Evolutionary conservation across 2,797 vertebrate species (phyloP), one percentile per base, ranked within the genome.

Genomic region (Halcyon chelicuti): DNA sequence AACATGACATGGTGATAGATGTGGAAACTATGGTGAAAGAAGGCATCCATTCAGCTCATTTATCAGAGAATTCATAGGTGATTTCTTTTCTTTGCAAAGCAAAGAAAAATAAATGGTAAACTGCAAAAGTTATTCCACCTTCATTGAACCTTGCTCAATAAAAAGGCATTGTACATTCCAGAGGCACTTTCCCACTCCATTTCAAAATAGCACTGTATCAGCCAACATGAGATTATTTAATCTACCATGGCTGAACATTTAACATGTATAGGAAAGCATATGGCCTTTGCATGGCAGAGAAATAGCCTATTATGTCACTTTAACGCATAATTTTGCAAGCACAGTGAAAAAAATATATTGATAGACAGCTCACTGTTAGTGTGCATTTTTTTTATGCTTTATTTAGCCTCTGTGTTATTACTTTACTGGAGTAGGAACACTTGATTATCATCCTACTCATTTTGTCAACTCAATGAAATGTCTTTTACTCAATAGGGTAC

Each of bases 21-120:
- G 37, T 74, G 61, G 77, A 95, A 95, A 16, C 33, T 35, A 10
- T 15, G 14, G 55, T 75, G 63, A 75, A 91, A 86, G 44, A 86
- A 85, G 25, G 6, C 26, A 82, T 66, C n/a, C 3, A 28, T 90
- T 88, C 49, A 82, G 29, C 22, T 89, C 33, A 83, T 96, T 96
- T 92, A 44, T 96, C 61, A 94, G 49, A 57, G 18, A 67, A 79
- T 78, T 76, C 93, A 61, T 44, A 66, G n/a, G 31, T 57, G n/a
- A 8, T n/a, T 93, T 87, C 28, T 61, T 85, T 70, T 78, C 70
- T 94, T 95, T 91, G 66, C 46, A 94, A 88, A 88, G 28, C 40
- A 90, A 79, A 92, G 55, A 93, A 93, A 79, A 87, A 95, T 65
- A 95, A 94, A 94, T n/a, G 10, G 19, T 57, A 54, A 88, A 73